Evolutionary conservation across 2,113 vertebrate species (phyloP), one percentile per base, ranked within the genome.

Genomic region (Oplegnathus fasciatus): DNA sequence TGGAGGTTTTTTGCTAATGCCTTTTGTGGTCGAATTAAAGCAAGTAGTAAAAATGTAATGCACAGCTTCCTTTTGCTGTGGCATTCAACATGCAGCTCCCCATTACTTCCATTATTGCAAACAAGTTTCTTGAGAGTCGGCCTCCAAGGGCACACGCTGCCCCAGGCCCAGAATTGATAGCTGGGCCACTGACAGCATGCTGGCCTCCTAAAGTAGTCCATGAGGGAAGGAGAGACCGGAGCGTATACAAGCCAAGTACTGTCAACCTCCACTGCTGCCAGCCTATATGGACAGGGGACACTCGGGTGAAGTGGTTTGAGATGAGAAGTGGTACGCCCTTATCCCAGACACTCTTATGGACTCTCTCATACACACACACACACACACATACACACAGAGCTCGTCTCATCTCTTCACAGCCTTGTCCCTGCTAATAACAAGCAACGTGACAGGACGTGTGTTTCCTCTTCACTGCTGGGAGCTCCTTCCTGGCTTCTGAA

Each of bases 341-440:
- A 76, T 89, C 85, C 86, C 74, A 91, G 83, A 88, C 83, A 58
- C 80, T 81, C 80, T 89, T 84, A 90, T 87, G 85, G 84, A 90
- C 83, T 87, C 78, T 64, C 54, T n/a, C 34, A 32, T 30, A 30
- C 65, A 60, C 70, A 66, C 64, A 62, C 68, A 75, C 46, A 73
- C 80, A 65, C 30, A 58, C 78, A 76, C 55, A 75, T 9, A 42
- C 83, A 87, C 75, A 83, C 75, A 73, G 72, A 88, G 87, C 85
- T 80, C 24, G 68, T 88, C 91, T 91, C 91, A 86, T 91, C 92
- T 93, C 88, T 92, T 88, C 91, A 90, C 92, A 85, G 92, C 91
- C 92, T 91, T 93, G 92, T 94, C 92, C 91, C 89, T 84, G 90
- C 93, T 95, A 94, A 95, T 95, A 94, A 94, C 92, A 94, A 93